Conservation (phyloP, 2,888 invertebrate species). For the Trichogramma evanescens region DNA sequence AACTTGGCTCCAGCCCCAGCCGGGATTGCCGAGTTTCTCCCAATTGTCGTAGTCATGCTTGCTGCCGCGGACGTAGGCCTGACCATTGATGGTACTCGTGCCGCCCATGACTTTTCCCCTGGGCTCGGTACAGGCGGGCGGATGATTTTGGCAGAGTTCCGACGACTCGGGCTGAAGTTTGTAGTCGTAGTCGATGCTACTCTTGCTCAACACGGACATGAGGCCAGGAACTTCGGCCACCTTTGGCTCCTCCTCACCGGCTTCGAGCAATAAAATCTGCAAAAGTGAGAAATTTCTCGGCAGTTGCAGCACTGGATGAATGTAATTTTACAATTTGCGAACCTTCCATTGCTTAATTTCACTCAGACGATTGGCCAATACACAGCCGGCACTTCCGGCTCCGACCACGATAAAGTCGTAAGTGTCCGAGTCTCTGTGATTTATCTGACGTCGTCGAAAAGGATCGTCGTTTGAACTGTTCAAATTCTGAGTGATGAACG, state of each 20-base stretch:
- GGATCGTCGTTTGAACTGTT: not conserved
- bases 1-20: slow-evolving; percentile 10
- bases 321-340: not conserved
- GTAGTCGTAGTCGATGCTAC: slow-evolving; percentile 12
- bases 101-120: slow-evolving; percentile 13
- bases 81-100: slow-evolving; percentile 4
- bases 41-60: slow-evolving; percentile 5
- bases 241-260: slow-evolving; percentile 9
- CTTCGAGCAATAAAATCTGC: slow-evolving; percentile 10
- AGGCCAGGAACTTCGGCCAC: slow-evolving; percentile 4
- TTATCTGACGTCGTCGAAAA: not conserved
- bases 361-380: slow-evolving; percentile 7
- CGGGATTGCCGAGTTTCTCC: slow-evolving; percentile 4
- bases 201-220: not conserved
- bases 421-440: not conserved
- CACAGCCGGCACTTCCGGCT: slow-evolving; percentile 8
- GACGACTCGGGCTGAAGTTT: not conserved
- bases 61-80: slow-evolving; percentile 8
- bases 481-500: slow-evolving; percentile 4
- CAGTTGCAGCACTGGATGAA: not conserved
- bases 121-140: slow-evolving; percentile 1
- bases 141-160: not conserved
- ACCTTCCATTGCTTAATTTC: slow-evolving; percentile 9
- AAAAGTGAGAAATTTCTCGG: not conserved
- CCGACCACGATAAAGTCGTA: slow-evolving; percentile 14